Evolutionary conservation across 2,888 invertebrate genomes (phyloP).

Genomic region (Diadromus collaris): DNA sequence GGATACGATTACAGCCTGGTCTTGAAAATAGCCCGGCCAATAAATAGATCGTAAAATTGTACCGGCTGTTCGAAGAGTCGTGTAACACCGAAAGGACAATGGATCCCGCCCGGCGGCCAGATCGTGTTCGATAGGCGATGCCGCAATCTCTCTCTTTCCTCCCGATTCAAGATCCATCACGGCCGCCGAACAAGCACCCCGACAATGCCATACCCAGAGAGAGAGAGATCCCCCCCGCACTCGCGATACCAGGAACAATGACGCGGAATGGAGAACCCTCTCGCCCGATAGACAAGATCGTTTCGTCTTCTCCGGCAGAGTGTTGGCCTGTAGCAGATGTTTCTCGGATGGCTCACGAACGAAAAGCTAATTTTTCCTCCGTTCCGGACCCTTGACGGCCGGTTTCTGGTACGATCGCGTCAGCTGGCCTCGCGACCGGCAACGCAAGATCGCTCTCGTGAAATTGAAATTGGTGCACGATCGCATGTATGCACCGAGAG

Average conservation of each 20-base stretch:
- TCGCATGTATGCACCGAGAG: slow-evolving; percentile 3
- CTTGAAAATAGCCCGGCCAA: slow-evolving; percentile 51
- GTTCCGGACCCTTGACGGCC: slow-evolving; percentile 15
- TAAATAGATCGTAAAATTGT: slow-evolving; percentile 56
- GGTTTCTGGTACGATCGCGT: slow-evolving; percentile 27
- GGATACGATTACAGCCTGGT: slow-evolving; percentile 9
- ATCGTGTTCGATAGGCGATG: slow-evolving; percentile 21
- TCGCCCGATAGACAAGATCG: background rate
- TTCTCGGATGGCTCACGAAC: slow-evolving; percentile 26
- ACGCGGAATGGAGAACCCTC: slow-evolving; percentile 14
- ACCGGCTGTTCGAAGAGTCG: slow-evolving; percentile 41
- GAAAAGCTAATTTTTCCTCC: slow-evolving; percentile 23
- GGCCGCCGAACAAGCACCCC: slow-evolving; percentile 11
- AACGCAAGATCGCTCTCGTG: slow-evolving; percentile 29
- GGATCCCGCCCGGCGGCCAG: background rate
- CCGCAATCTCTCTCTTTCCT: slow-evolving; percentile 4
- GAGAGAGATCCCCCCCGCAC: no score
- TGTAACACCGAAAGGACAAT: slow-evolving; percentile 38
- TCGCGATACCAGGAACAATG: slow-evolving; percentile 25
- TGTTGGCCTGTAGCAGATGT: slow-evolving; percentile 34
- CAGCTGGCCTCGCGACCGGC: slow-evolving; percentile 39
- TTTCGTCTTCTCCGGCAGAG: slow-evolving; percentile 6
- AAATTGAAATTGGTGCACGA: background rate
- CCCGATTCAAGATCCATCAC: background rate
- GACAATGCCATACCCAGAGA: background rate